Conservation (phyloP, 2,113 vertebrate genomes). For the Shinisaurus crocodilurus region DNA sequence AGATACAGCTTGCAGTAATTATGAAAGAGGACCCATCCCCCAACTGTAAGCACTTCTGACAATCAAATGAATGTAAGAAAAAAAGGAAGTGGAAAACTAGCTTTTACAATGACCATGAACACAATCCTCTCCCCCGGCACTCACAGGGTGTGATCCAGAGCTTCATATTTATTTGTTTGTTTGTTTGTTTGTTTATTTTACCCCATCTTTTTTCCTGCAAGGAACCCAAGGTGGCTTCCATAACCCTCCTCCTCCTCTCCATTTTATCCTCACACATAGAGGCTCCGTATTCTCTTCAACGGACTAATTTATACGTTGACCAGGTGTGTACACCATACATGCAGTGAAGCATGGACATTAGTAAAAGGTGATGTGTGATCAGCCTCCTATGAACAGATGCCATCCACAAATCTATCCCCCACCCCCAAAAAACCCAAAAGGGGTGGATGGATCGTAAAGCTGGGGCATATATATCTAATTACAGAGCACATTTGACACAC, state of each 20-base stretch:
- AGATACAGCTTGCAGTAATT: slow-evolving; percentile 12
- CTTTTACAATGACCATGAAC: background rate
- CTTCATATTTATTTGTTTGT: too few species aligned
- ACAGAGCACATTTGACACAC: background rate
- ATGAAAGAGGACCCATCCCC: background rate
- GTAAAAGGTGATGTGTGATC: background rate
- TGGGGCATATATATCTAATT: background rate
- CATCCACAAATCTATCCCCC: background rate
- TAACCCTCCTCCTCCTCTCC: too few species aligned
- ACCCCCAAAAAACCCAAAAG: background rate
- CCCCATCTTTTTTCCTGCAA: too few species aligned
- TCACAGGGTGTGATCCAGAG: too few species aligned
- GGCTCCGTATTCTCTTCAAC: background rate
- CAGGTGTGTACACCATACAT: background rate
- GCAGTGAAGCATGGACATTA: background rate
- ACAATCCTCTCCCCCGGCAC: background rate
- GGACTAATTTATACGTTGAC: background rate
- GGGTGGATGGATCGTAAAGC: background rate
- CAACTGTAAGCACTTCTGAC: background rate
- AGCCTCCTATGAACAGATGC: background rate
- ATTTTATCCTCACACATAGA: background rate
- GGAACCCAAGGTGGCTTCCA: too few species aligned
- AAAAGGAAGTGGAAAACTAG: background rate
- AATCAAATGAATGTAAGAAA: background rate
- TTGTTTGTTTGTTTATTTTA: too few species aligned